Evolutionary conservation across 2,113 vertebrate species (phyloP).

Genomic region (Chaenocephalus aceratus): DNA sequence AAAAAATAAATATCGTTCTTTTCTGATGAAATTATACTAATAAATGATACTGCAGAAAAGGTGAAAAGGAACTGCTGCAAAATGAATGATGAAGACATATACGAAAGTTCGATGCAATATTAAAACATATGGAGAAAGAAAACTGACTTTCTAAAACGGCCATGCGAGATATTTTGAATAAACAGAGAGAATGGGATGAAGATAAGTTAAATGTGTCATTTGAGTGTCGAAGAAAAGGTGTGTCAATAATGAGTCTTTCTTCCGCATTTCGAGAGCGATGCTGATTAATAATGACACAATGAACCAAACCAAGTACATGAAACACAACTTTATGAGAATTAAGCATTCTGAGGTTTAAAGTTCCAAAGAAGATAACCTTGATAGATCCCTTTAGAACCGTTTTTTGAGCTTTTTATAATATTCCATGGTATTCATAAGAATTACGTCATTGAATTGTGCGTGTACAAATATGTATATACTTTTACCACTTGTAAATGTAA

Average conservation of each 20-base stretch:
- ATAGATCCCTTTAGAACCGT: neutral
- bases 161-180: neutral
- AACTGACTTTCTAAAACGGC: neutral
- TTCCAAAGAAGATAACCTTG: neutral
- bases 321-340: neutral
- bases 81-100: neutral
- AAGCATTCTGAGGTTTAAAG: too few species aligned
- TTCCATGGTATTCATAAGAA: neutral
- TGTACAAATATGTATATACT: neutral
- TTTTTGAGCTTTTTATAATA: neutral
- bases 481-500: neutral
- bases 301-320: neutral
- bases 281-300: neutral
- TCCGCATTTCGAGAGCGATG: too few species aligned
- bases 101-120: too few species aligned
- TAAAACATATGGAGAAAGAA: neutral
- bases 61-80: neutral
- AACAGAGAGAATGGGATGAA: too few species aligned
- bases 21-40: neutral
- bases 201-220: conserved; percentile 32
- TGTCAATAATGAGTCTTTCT: neutral
- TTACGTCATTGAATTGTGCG: neutral
- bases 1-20: neutral
- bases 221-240: neutral
- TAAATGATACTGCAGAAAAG: neutral